Evolutionary conservation across 2,797 vertebrate species (phyloP), one percentile per base, ranked within the genome.

Genomic region (Lagocephalus sceleratus): DNA sequence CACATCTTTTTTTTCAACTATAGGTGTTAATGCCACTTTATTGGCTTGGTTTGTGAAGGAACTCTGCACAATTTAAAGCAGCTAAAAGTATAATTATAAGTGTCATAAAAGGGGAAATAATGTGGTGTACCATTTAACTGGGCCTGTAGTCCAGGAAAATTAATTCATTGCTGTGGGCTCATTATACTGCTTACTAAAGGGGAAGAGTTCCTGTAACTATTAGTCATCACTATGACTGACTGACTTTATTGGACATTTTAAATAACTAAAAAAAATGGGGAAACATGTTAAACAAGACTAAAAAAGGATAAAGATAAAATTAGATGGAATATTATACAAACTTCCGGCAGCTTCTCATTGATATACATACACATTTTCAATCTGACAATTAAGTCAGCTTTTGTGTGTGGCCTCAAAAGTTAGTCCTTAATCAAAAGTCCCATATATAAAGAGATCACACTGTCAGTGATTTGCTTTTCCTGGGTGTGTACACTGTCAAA

Each of bases 91-190:
- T 43, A 49, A 70, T 58, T 54, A 72, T 78, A 75, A 50, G 19
- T 14, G 40, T 52, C 43, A 56, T 84, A 60, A 78, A 84, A 73
- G 69, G 68, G 29, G 55, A 72, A 47, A 21, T 4, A 50, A 41
- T 43, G 53, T 58, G 25, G 50, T 51, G 35, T 56, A 62, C 68
- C 54, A 71, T 50, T 48, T 52, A 63, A 66, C 77, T 41, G 43
- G 53, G 54, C 21, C 57, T 61, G 46, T 48, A 54, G 67, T 68
- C 57, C 59, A 53, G 60, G 40, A 65, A 75, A 61, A 76, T 55
- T 66, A 52, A 81, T 75, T 67, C 54, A 59, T 64, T 73, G 64
- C 72, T 44, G 53, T 67, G 61, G 67, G 42, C 54, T 63, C 63
- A 71, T 75, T 72, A 78, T 76, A 75, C 15, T 25, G 3, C 69